Evolutionary conservation across 2,888 invertebrate species (phyloP).

Genomic region (Scaptomyza cyrtandrae): DNA sequence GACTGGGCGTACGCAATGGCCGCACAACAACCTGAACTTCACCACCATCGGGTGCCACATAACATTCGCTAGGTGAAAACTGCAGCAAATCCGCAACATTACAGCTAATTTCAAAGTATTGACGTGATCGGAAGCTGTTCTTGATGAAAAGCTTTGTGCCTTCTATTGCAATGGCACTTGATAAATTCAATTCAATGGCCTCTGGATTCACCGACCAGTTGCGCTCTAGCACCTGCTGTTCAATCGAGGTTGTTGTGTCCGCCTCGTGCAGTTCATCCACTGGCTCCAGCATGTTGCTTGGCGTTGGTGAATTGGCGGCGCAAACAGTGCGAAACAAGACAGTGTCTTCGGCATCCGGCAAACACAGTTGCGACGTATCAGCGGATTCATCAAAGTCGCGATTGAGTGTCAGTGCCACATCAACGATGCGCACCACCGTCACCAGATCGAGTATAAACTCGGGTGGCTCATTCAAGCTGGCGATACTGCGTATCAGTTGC

Average conservation of each 20-base stretch:
- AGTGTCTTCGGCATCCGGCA: constrained; percentile 83
- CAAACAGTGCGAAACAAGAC: constrained; percentile 83
- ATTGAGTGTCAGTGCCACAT: constrained; percentile 83
- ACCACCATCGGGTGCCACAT: constrained; percentile 76
- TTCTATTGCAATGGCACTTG: constrained; percentile 5
- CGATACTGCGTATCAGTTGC: constrained; percentile 68
- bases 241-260: constrained; percentile 46
- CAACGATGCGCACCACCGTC: constrained; percentile 77
- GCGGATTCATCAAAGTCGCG: constrained; percentile 81
- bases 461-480: constrained; percentile 75
- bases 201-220: constrained; percentile 80
- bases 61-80: constrained; percentile 76
- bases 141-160: constrained; percentile 56
- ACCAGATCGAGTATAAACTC: constrained; percentile 79
- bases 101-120: constrained; percentile 79
- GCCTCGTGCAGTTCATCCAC: constrained; percentile 72
- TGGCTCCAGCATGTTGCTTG: constrained; percentile 70
- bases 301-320: constrained; percentile 68
- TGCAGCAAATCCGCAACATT: constrained; percentile 73
- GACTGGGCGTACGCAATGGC: constrained; percentile 38
- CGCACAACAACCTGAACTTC: constrained; percentile 65
- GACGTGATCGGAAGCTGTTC: constrained; percentile 74
- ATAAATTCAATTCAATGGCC: constrained; percentile 60
- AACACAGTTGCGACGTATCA: constrained; percentile 71
- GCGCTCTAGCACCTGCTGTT: constrained; percentile 55